Percentiles rank a stretch among this genome's conserved stretches.
Evolutionary conservation across 2,113 vertebrate genomes (phyloP).

Genomic region (Prochilodus magdalenae): DNA sequence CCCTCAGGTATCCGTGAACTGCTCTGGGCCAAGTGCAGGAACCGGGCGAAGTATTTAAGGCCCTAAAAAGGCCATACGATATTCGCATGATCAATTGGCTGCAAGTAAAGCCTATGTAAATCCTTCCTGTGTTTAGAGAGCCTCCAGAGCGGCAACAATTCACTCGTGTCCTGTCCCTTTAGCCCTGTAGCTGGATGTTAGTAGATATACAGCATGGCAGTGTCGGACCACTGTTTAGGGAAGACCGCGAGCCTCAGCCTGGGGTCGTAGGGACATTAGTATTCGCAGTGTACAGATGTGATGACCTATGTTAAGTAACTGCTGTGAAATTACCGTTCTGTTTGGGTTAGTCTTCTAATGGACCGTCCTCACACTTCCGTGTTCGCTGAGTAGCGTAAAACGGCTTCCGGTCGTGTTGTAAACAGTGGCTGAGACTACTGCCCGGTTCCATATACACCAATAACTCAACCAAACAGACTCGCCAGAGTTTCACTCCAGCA

Average conservation of each 20-base stretch:
- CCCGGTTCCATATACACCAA: no score
- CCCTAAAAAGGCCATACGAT: conserved; percentile 73
- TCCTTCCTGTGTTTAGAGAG: conserved; percentile 74
- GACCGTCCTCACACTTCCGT: no score
- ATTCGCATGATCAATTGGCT: conserved; percentile 65
- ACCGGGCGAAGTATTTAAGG: conserved; percentile 65
- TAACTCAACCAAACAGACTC: no score
- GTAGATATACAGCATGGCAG: background rate
- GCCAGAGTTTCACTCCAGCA: no score
- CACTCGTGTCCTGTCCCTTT: conserved; percentile 38
- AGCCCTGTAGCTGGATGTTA: background rate
- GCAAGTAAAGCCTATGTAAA: conserved; percentile 69
- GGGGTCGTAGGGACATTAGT: background rate
- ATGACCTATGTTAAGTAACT: background rate
- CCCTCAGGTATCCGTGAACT: conserved; percentile 54
- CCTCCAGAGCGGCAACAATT: conserved; percentile 63
- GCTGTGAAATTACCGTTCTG: background rate
- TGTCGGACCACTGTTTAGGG: background rate
- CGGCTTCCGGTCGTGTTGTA: no score
- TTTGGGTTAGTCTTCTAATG: no score
- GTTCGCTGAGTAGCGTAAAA: no score
- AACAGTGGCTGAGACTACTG: no score
- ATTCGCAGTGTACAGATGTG: background rate
- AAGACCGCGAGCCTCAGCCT: background rate
- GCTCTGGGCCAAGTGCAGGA: conserved; percentile 57